A percentile compares a stretch with the other conserved stretches of the same genome.
phyloP scores from a whole-genome alignment of 1,140 invertebrate species.

The Thaumatotibia leucotreta region DNA sequence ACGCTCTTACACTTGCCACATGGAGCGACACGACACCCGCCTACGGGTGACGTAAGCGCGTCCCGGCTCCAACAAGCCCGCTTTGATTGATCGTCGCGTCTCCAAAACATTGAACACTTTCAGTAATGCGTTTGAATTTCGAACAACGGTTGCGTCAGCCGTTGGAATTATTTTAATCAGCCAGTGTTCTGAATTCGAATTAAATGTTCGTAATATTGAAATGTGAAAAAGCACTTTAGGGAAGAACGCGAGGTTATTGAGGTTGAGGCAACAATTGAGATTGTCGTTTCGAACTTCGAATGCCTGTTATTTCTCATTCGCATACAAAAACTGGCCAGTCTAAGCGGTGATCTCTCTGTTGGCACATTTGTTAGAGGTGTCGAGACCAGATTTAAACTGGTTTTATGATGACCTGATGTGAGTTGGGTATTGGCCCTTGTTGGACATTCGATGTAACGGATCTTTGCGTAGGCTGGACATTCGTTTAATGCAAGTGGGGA shows the following conservation, averaged over 20 bases:
- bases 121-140: constrained; percentile 13
- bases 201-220: constrained; percentile 7
- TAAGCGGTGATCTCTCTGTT: neutral
- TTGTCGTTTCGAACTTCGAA: constrained; percentile 3
- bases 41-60: constrained; percentile 52
- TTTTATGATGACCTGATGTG: neutral
- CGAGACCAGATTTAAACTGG: neutral
- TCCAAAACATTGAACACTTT: constrained; percentile 29
- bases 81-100: constrained; percentile 36
- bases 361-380: neutral
- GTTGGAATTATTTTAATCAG: constrained; percentile 11
- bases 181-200: constrained; percentile 11
- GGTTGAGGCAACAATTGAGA: constrained; percentile 1
- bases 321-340: neutral
- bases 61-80: constrained; percentile 24
- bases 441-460: constrained; percentile 7
- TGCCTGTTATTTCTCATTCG: neutral
- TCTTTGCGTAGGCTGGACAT: constrained; percentile 8
- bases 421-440: neutral
- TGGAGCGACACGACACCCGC: constrained; percentile 43
- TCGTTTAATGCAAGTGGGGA: neutral
- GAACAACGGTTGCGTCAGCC: constrained; percentile 10
- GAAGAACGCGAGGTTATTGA: neutral
- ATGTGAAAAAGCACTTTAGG: constrained; percentile 13
- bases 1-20: constrained; percentile 23